Evolutionary conservation across 2,888 invertebrate genomes (phyloP).

Genomic region (Bombyx huttoni): DNA sequence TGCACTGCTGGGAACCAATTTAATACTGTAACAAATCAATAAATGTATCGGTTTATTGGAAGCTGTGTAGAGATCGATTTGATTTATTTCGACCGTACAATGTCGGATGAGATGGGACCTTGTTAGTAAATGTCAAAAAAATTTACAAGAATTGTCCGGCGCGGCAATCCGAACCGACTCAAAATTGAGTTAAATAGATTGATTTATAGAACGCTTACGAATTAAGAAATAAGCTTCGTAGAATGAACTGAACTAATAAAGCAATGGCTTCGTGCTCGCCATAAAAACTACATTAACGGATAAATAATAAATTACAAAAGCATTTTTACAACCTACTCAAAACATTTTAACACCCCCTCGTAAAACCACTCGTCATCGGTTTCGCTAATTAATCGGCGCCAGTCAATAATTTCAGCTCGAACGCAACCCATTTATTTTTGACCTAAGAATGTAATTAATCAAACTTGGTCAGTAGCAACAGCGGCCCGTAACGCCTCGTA

Average conservation of each 20-base stretch:
- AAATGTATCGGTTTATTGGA: constrained; percentile 71
- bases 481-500: constrained; percentile 67
- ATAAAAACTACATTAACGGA: constrained; percentile 25
- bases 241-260: constrained; percentile 4
- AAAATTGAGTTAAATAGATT: not conserved
- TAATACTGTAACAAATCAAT: constrained; percentile 71
- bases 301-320: constrained; percentile 31
- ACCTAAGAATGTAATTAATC: constrained; percentile 66
- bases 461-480: constrained; percentile 68
- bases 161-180: not conserved
- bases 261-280: constrained; percentile 13
- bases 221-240: constrained; percentile 2
- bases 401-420: constrained; percentile 42
- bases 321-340: constrained; percentile 32
- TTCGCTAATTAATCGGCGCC: constrained; percentile 67
- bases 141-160: constrained; percentile 21
- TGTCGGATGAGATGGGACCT: constrained; percentile 52
- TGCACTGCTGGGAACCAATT: constrained; percentile 68
- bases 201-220: constrained; percentile 2
- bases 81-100: constrained; percentile 61
- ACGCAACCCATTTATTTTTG: constrained; percentile 34
- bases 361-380: constrained; percentile 48
- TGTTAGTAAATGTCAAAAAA: constrained; percentile 68
- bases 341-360: constrained; percentile 42
- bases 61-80: constrained; percentile 66